Percentiles rank a stretch among this genome's conserved stretches.
Evolutionary conservation across 2,888 invertebrate genomes (phyloP).

Genomic region (Dasysyrphus tricinctus): DNA sequence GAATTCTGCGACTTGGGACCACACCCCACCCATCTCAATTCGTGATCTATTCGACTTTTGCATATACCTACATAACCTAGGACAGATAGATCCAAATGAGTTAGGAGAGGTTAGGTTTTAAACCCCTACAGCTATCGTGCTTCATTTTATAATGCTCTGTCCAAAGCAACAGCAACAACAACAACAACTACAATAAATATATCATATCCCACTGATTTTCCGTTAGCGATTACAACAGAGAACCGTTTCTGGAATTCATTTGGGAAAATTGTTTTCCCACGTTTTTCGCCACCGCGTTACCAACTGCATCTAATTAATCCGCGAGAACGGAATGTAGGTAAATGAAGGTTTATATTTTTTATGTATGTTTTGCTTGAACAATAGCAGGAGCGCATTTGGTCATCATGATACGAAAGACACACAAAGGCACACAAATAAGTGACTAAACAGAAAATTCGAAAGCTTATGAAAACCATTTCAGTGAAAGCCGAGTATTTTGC

Average conservation of each 20-base stretch:
- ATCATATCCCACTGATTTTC: conserved; percentile 56
- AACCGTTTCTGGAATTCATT: conserved; percentile 71
- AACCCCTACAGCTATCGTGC: conserved; percentile 33
- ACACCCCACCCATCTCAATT: conserved; percentile 58
- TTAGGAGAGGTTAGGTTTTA: background rate
- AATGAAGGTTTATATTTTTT: conserved; percentile 32
- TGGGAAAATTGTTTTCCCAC: conserved; percentile 71
- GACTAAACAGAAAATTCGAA: too few relatives aligned
- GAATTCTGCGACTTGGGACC: conserved; percentile 2
- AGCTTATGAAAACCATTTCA: too few relatives aligned
- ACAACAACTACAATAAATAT: background rate
- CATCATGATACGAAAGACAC: background rate
- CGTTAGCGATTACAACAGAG: conserved; percentile 51
- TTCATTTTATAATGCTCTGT: background rate
- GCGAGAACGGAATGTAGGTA: conserved; percentile 58
- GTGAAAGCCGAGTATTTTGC: too few relatives aligned
- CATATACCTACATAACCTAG: background rate
- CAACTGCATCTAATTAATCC: conserved; percentile 74
- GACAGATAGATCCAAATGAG: conserved; percentile 26
- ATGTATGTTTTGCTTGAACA: background rate
- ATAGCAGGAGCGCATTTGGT: background rate
- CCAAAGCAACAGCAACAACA: background rate
- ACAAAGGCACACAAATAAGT: background rate
- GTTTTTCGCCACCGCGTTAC: conserved; percentile 69
- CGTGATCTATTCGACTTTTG: conserved; percentile 57